Conservation (phyloP, 2,888 invertebrate genomes). For the Hoplodrina ambigua region DNA sequence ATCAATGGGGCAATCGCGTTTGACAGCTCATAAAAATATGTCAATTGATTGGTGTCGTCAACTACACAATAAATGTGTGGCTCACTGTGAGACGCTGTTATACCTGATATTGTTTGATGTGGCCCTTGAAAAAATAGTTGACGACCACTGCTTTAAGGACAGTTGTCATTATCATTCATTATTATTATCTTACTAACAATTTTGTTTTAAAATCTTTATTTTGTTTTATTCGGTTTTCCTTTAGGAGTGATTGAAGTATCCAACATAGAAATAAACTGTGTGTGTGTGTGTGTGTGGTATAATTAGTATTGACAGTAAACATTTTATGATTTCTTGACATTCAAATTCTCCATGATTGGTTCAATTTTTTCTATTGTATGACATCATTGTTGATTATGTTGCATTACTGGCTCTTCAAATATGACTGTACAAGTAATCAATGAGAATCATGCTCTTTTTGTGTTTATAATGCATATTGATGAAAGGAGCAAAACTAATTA, state of each 20-base stretch:
- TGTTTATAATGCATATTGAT: not conserved
- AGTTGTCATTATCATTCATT: not conserved
- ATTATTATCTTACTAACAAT: slow-evolving; percentile 10
- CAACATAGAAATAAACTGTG: not conserved
- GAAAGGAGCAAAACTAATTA: not conserved
- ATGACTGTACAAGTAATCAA: not conserved
- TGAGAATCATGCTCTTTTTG: not conserved
- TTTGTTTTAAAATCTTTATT: slow-evolving; percentile 12
- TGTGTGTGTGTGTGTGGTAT: not conserved
- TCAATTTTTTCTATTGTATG: not conserved
- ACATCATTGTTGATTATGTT: not conserved
- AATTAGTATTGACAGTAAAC: not conserved
- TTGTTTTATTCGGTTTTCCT: slow-evolving; percentile 29
- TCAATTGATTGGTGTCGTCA: no score
- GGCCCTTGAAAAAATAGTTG: no score
- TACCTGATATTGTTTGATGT: no score
- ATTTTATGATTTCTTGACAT: not conserved
- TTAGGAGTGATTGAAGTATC: slow-evolving; percentile 2
- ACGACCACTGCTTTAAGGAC: slow-evolving; percentile 14
- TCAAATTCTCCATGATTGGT: not conserved
- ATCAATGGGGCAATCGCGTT: no score
- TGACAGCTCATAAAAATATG: no score
- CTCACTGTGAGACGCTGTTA: no score
- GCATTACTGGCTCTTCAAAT: not conserved
- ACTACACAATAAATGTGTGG: no score